Evolutionary conservation across 2,797 vertebrate genomes (phyloP).

Genomic region (Acanthiza pusilla): DNA sequence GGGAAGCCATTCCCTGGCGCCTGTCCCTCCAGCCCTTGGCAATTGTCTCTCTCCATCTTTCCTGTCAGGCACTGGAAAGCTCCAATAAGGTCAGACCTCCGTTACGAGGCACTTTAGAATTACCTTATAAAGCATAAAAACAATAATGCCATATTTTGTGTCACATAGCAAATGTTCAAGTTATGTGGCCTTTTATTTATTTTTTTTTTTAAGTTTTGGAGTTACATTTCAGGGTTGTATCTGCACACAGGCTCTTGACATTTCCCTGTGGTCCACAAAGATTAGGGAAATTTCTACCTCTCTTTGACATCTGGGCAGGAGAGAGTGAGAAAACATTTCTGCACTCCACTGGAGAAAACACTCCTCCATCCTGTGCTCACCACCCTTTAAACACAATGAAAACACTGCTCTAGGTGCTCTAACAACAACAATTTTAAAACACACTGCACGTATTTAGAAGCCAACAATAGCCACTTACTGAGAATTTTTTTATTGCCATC

Average conservation of each 20-base stretch:
- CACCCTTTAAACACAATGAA: neutral
- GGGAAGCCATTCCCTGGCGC: too few species aligned
- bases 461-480: neutral
- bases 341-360: neutral
- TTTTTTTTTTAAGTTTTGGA: neutral
- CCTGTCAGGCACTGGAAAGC: too few species aligned
- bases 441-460: neutral
- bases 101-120: neutral
- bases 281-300: neutral
- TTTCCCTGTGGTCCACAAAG: neutral
- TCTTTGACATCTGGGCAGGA: neutral
- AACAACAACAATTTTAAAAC: neutral
- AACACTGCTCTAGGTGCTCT: neutral
- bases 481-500: neutral
- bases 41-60: neutral
- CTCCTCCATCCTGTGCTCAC: neutral
- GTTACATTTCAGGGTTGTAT: neutral
- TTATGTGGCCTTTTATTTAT: neutral
- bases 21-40: too few species aligned
- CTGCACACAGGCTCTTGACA: neutral
- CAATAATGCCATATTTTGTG: neutral
- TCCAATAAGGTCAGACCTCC: neutral
- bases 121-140: accelerated
- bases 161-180: neutral
- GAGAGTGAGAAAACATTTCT: neutral